Evolutionary conservation across 2,113 vertebrate species (phyloP).

Genomic region (Lethenteron camtschaticum): DNA sequence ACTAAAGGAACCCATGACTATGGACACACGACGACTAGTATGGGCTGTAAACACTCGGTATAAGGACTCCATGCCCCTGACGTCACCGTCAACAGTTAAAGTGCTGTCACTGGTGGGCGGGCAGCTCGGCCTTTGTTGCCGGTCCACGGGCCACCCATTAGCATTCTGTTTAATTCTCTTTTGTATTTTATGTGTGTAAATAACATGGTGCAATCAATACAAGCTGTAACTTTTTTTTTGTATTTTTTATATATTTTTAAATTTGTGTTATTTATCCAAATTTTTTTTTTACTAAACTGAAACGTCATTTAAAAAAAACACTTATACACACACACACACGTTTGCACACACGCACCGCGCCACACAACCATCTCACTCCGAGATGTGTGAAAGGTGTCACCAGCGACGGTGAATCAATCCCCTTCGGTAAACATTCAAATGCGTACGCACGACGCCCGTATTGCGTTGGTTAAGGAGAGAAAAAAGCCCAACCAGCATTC

Average conservation of each 20-base stretch:
- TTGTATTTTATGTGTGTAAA: too few relatives aligned
- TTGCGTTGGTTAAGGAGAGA: slow-evolving; percentile 3
- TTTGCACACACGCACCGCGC: not conserved
- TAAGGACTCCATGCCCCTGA: too few relatives aligned
- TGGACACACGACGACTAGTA: too few relatives aligned
- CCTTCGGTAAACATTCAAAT: slow-evolving; percentile 5
- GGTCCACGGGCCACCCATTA: too few relatives aligned
- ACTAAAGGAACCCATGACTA: too few relatives aligned
- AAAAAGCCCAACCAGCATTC: slow-evolving; percentile 2
- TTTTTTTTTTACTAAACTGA: slow-evolving; percentile 1
- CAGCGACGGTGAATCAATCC: not conserved
- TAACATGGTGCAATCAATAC: too few relatives aligned
- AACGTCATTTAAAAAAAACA: slow-evolving; percentile 4
- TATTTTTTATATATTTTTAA: not conserved
- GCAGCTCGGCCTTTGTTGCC: too few relatives aligned
- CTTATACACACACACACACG: not conserved
- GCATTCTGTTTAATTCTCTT: too few relatives aligned
- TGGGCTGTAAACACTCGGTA: too few relatives aligned
- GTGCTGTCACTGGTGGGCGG: too few relatives aligned
- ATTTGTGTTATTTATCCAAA: not conserved
- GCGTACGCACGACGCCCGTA: slow-evolving; percentile 5
- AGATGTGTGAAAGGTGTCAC: not conserved
- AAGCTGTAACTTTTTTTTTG: not conserved
- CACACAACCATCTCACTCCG: not conserved
- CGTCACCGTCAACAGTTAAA: too few relatives aligned